Percentiles rank a stretch among this genome's conserved stretches.
Evolutionary conservation across 2,888 invertebrate species (phyloP).

Genomic region (Toxonevra muliebris): DNA sequence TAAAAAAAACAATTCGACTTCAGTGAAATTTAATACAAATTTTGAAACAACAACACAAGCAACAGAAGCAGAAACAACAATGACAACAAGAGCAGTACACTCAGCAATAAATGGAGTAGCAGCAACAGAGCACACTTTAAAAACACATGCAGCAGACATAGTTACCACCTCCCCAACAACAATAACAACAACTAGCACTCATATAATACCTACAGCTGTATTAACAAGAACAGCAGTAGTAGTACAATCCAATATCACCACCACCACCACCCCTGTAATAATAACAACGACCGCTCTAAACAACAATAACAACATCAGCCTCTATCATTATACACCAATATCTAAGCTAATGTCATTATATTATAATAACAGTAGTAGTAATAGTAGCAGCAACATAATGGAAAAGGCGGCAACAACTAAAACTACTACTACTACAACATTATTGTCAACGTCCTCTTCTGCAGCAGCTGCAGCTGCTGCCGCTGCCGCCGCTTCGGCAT

Average conservation of each 20-base stretch:
- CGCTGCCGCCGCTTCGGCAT: constrained; percentile 53
- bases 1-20: neutral
- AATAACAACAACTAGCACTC: neutral
- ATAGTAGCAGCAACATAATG: neutral
- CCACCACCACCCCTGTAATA: neutral
- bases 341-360: too few relatives aligned
- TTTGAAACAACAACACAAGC: too few relatives aligned
- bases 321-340: too few relatives aligned
- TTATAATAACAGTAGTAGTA: neutral
- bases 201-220: constrained; percentile 11
- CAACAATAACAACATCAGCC: too few relatives aligned
- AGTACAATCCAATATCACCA: neutral
- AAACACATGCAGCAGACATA: constrained; percentile 10
- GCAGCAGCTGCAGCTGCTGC: constrained; percentile 4
- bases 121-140: constrained; percentile 3
- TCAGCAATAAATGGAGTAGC: constrained; percentile 18
- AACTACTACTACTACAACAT: neutral
- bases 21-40: neutral
- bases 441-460: neutral
- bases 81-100: neutral
- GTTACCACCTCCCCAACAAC: neutral
- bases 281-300: too few relatives aligned
- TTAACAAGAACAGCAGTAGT: constrained; percentile 3
- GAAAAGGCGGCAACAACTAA: neutral
- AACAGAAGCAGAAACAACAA: neutral